Evolutionary conservation across 2,888 invertebrate genomes (phyloP).

Genomic region (Neelides folsomi): DNA sequence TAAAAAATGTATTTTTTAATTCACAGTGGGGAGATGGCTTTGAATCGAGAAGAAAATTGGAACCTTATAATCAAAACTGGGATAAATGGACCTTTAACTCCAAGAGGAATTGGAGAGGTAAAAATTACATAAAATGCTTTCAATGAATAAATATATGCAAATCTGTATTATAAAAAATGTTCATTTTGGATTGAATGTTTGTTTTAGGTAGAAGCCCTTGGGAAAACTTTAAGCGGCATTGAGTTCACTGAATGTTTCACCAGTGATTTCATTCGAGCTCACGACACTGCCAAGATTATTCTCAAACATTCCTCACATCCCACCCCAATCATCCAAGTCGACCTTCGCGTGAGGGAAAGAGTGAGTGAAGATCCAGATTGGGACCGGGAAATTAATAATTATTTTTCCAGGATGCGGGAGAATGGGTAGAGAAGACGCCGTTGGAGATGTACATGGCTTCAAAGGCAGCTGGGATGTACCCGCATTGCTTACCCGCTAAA

Average conservation of each 20-base stretch:
- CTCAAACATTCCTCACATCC: conserved; percentile 9
- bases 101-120: conserved; percentile 9
- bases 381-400: not conserved
- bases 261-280: conserved; percentile 11
- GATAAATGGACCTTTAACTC: conserved; percentile 10
- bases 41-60: conserved; percentile 13
- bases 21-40: conserved; percentile 16
- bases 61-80: conserved; percentile 12
- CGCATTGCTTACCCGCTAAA: conserved; percentile 12
- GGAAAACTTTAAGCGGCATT: conserved; percentile 6
- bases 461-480: conserved; percentile 7
- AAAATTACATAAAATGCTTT: not conserved
- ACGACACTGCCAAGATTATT: conserved; percentile 10
- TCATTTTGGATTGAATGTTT: not conserved
- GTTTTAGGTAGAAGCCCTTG: conserved; percentile 11
- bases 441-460: conserved; percentile 12
- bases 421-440: conserved; percentile 14
- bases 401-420: conserved; percentile 10
- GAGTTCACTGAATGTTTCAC: conserved; percentile 8
- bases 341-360: conserved; percentile 11
- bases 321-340: conserved; percentile 2
- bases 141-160: too few species aligned
- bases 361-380: conserved; percentile 4
- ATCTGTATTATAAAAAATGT: too few species aligned
- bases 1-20: not conserved